These are phyloP conservation scores for Alexandromys fortis DNA, from an alignment of 2,113 vertebrate genomes.

Conservation along the genomic window DNA sequence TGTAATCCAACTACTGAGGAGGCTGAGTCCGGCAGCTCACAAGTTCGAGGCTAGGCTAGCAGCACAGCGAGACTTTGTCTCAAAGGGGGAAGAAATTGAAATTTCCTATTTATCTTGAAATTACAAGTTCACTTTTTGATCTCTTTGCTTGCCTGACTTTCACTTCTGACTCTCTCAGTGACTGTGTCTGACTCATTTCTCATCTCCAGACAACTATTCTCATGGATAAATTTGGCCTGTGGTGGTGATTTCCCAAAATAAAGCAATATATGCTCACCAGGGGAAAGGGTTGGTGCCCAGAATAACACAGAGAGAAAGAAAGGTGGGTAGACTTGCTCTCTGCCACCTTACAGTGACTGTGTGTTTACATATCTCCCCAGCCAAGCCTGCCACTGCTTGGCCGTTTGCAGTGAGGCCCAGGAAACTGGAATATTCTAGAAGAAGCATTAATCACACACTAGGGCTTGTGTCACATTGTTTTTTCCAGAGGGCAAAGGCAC, in stretches of 20 bases:
- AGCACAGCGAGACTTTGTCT: background rate
- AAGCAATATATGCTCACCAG: background rate
- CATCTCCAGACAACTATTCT: constrained; percentile 2
- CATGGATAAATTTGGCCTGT: background rate
- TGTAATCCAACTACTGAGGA: background rate
- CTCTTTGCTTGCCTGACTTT: background rate
- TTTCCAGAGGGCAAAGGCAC: background rate
- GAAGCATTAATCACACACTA: background rate
- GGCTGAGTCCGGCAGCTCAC: background rate
- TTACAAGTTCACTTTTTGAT: background rate
- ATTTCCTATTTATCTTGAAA: background rate
- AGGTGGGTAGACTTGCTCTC: background rate
- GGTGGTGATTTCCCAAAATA: background rate
- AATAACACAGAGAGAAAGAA: background rate
- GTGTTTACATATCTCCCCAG: background rate
- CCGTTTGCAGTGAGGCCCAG: background rate
- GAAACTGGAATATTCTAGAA: background rate
- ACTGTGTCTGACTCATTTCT: background rate
- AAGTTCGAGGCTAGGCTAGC: background rate
- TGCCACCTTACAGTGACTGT: background rate
- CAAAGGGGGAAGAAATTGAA: background rate
- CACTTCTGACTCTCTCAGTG: background rate
- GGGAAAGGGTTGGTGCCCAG: background rate
- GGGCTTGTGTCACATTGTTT: background rate
- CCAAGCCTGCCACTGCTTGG: background rate